Conservation (phyloP, 2,113 vertebrate species). For the Entomyzon cyanotis region DNA sequence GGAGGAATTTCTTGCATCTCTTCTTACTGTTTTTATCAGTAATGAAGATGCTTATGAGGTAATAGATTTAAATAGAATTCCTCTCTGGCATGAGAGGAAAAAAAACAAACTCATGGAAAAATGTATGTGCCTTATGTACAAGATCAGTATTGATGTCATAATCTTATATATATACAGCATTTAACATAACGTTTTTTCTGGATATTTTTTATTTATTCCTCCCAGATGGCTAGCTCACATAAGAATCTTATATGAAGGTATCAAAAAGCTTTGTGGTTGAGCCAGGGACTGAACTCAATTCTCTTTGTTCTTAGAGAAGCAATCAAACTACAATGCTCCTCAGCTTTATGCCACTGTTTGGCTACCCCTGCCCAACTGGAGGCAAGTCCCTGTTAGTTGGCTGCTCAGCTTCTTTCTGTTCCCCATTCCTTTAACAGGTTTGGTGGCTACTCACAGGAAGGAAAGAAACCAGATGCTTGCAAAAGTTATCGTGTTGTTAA, state of each 20-base stretch:
- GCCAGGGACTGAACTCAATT: neutral
- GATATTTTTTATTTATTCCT: neutral
- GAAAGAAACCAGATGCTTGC: neutral
- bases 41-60: neutral
- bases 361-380: neutral
- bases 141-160: neutral
- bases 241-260: neutral
- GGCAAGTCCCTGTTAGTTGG: rapidly evolving
- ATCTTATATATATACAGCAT: neutral
- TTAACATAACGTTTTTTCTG: neutral
- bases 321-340: neutral
- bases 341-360: neutral
- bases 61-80: neutral
- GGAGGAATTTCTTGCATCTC: neutral
- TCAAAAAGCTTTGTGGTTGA: neutral
- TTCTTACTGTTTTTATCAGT: neutral
- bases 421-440: neutral
- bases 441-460: neutral
- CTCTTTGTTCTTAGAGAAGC: neutral
- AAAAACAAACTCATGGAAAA: neutral
- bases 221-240: neutral
- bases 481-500: neutral
- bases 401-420: neutral
- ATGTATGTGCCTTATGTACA: neutral
- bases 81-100: neutral